Base-by-base conservation (phyloP, 2,888 invertebrate species). In the Platycheirus rosarum region DNA sequence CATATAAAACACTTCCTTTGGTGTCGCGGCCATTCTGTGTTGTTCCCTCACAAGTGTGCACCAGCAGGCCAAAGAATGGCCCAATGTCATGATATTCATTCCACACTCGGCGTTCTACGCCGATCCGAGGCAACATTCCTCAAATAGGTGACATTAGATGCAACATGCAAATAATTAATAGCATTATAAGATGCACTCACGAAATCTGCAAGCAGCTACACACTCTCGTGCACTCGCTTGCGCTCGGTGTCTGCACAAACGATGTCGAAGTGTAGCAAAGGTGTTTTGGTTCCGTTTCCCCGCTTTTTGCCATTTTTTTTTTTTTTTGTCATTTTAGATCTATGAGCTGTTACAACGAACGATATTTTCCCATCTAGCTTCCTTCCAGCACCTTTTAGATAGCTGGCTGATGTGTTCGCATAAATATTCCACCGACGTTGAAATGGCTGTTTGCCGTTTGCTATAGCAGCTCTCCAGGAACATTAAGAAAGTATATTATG, bases 181-280 rank as follows among this genome's bases (percentile, higher is more conserved):
- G 89, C 88, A 89, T 89, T 89, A 89, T 89, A 89, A 90, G 89
- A 89, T 89, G 90, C 89, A 89, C 89, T 89, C 89, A 90, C 89
- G 90, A 90, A 89, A 89, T 89, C 88, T 71, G 87, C 87, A 86
- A 86, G 86, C 86, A 86, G 86, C 86, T 88, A 87, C 87, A 88
- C 87, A 87, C 60, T 60, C 57, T 62, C 42, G 42, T 46, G 69
- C 46, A 42, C 60, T 75, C 44, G 65, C 66, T 66, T 48, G 66
- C 29, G 60, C 66, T 71, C 76, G 71, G 76, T 77, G 77, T 80
- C 62, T 76, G 76, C 80, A 63, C 76, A 77, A 82, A 77, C 77
- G 77, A 82, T 82, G 82, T 77, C 76, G 82, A 82, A 76, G 76
- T 82, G 77, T 73, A 73, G 82, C 77, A 71, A 63, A 57, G 76